Evolutionary conservation across 2,888 invertebrate genomes (phyloP).

Genomic region (Melanophora roralis): DNA sequence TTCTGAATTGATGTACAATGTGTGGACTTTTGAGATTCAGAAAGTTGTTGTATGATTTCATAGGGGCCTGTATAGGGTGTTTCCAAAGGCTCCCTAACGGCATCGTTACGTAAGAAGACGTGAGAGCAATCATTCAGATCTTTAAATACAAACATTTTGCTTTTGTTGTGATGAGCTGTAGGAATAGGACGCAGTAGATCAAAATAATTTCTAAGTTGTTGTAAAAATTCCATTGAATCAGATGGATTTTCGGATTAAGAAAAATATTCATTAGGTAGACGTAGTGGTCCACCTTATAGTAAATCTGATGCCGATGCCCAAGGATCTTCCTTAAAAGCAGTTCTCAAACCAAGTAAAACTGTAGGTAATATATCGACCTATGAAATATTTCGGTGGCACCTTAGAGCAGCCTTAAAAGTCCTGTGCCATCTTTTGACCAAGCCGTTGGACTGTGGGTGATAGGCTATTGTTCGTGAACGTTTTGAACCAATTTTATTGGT

Average conservation of each 20-base stretch:
- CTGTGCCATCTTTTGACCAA: conserved; percentile 55
- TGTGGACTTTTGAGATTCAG: too few relatives aligned
- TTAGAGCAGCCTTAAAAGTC: conserved; percentile 49
- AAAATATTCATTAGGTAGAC: conserved; percentile 6
- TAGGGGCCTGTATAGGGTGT: conserved; percentile 42
- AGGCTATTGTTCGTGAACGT: conserved; percentile 2
- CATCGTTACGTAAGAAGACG: conserved; percentile 4
- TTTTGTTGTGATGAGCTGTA: conserved; percentile 35
- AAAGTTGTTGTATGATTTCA: conserved; percentile 23
- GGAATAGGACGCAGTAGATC: conserved; percentile 33
- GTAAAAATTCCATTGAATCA: not conserved
- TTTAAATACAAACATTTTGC: conserved; percentile 46
- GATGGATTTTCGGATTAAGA: not conserved
- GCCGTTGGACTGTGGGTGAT: too few relatives aligned
- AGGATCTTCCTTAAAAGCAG: conserved; percentile 10
- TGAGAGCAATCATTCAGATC: conserved; percentile 21
- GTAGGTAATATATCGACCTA: conserved; percentile 1
- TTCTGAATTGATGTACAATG: too few relatives aligned
- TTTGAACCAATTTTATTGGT: conserved; percentile 20
- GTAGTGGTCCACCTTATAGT: not conserved
- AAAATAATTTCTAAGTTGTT: conserved; percentile 17
- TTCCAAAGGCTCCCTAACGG: conserved; percentile 6
- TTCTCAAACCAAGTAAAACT: conserved; percentile 1
- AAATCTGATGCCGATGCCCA: conserved; percentile 32
- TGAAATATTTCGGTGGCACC: conserved; percentile 25